These are phyloP conservation scores for Idaea aversata DNA, from an alignment of 2,888 invertebrate species.

Conservation along the genomic window DNA sequence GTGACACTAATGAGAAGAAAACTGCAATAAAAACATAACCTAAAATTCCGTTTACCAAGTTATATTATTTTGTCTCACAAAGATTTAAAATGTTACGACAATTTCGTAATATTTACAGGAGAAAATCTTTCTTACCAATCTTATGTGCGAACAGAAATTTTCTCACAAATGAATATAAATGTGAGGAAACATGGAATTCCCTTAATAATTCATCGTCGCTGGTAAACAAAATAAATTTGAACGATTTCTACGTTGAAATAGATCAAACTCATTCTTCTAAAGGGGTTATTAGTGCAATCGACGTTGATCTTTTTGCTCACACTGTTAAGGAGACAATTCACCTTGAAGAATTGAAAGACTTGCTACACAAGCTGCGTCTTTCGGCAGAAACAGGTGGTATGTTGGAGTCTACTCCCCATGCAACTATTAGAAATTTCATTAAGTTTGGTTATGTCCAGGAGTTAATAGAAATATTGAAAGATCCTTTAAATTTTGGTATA, in stretches of 20 bases:
- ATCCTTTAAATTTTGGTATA: conserved; percentile 92
- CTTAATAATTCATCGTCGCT: conserved; percentile 81
- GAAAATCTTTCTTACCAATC: conserved; percentile 26
- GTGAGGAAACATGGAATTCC: conserved; percentile 85
- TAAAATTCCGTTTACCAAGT: too few species aligned
- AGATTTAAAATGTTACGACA: conserved; percentile 40
- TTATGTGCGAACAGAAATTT: conserved; percentile 68
- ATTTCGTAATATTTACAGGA: conserved; percentile 32
- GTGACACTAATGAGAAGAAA: too few species aligned
- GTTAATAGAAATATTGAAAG: conserved; percentile 86
- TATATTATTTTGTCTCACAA: too few species aligned
- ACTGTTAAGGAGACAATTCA: conserved; percentile 77
- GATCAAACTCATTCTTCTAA: conserved; percentile 83
- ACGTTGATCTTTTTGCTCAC: conserved; percentile 91
- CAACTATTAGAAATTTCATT: conserved; percentile 83
- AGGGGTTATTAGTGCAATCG: conserved; percentile 86
- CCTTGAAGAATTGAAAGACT: conserved; percentile 86
- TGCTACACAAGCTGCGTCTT: conserved; percentile 85
- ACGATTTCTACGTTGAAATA: conserved; percentile 85
- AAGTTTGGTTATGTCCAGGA: conserved; percentile 80
- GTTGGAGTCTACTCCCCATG: conserved; percentile 90
- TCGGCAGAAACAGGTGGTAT: conserved; percentile 86
- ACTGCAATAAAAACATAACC: too few species aligned
- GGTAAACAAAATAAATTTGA: conserved; percentile 82
- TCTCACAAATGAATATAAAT: conserved; percentile 86